Evolutionary conservation across 2,888 invertebrate genomes (phyloP).

Genomic region (Kryphioiulus occultus): DNA sequence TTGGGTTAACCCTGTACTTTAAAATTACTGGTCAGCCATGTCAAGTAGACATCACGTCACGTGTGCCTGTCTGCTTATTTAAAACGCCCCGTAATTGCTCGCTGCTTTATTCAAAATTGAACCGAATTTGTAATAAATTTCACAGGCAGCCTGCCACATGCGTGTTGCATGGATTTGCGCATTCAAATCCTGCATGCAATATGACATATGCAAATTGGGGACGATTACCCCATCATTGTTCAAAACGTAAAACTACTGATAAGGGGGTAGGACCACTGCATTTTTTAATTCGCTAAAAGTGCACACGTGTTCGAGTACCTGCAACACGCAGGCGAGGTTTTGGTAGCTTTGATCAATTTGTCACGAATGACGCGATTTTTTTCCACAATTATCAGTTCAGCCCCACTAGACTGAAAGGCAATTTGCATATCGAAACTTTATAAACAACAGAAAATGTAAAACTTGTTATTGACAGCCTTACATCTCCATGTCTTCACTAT

Average conservation of each 20-base stretch:
- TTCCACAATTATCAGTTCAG: not conserved
- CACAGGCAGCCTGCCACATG: not conserved
- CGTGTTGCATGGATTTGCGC: constrained; percentile 4
- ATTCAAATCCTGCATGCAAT: not conserved
- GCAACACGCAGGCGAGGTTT: constrained; percentile 3
- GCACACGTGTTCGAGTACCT: not conserved
- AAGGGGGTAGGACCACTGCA: not conserved
- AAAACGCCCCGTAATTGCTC: constrained; percentile 13
- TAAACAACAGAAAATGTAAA: not conserved
- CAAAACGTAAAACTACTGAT: constrained; percentile 4
- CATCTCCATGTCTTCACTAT: too few species aligned
- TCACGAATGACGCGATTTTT: not conserved
- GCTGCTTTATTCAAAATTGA: constrained; percentile 36
- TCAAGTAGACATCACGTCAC: constrained; percentile 33
- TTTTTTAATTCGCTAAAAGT: constrained; percentile 37
- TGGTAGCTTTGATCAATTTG: not conserved
- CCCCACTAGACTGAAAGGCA: not conserved
- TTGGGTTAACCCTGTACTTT: constrained; percentile 18
- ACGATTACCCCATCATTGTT: constrained; percentile 32
- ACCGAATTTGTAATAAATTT: constrained; percentile 36
- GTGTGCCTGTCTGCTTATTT: constrained; percentile 21
- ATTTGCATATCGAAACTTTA: constrained; percentile 37
- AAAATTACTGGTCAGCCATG: constrained; percentile 16
- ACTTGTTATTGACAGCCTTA: too few species aligned
- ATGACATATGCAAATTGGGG: constrained; percentile 34